Conservation (phyloP, 2,797 vertebrate species). For the Gastrophryne carolinensis region DNA sequence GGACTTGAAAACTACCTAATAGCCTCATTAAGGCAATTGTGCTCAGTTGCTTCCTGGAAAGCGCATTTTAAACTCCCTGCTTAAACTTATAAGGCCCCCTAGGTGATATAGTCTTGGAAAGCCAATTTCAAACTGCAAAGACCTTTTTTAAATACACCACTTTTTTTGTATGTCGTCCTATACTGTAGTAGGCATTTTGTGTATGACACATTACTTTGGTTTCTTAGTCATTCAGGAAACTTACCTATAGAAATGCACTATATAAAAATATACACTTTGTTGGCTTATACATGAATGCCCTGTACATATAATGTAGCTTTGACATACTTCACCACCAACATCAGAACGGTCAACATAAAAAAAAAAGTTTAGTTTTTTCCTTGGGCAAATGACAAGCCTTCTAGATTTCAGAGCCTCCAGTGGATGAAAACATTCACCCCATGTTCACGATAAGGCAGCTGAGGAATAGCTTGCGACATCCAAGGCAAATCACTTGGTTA, state of each 20-base stretch:
- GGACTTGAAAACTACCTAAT: no score
- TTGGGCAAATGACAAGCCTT: constrained; percentile 25
- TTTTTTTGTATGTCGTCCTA: background rate
- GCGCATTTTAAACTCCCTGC: background rate
- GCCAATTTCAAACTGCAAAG: background rate
- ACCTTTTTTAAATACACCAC: background rate
- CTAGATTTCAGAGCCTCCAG: background rate
- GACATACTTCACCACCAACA: background rate
- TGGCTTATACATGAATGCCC: constrained; percentile 41
- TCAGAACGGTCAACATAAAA: constrained; percentile 18
- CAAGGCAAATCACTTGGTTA: background rate
- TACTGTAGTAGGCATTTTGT: background rate
- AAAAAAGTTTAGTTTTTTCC: constrained; percentile 5
- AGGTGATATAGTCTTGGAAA: constrained; percentile 9
- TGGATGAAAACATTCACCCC: background rate
- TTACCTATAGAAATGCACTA: constrained; percentile 41
- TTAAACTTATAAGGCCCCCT: constrained; percentile 27
- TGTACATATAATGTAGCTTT: constrained; percentile 24
- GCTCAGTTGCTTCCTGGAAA: background rate
- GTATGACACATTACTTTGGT: constrained; percentile 22
- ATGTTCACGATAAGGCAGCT: background rate
- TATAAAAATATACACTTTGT: constrained; percentile 50
- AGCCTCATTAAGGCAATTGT: constrained; percentile 20
- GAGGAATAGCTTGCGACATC: background rate
- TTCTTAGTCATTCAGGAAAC: background rate